These are phyloP conservation scores for Coluber constrictor DNA, from an alignment of 2,797 vertebrate genomes.

Conservation along the genomic window DNA sequence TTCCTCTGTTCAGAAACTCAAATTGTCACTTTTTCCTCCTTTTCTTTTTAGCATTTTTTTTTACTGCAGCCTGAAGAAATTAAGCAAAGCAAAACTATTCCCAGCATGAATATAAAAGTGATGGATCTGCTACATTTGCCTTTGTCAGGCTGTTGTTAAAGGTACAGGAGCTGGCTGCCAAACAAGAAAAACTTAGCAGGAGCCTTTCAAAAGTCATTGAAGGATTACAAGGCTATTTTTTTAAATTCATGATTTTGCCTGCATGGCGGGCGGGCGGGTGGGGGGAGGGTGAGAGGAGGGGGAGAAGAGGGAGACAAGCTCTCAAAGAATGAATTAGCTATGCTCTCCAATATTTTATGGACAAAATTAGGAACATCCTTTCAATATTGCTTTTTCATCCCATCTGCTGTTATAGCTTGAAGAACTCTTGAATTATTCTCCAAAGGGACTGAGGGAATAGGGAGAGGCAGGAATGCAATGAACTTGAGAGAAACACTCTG, in stretches of 20 bases:
- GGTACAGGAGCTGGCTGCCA: background rate
- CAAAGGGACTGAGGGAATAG: background rate
- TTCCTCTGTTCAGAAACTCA: background rate
- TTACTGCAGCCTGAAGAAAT: background rate
- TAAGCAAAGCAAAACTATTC: background rate
- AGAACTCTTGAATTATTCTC: background rate
- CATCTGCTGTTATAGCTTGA: background rate
- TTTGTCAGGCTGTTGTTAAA: background rate
- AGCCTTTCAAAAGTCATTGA: background rate
- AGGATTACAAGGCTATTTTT: background rate
- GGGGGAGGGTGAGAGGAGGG: too few species aligned
- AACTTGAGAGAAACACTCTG: background rate
- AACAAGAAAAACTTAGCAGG: background rate
- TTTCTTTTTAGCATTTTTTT: background rate
- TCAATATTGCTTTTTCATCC: background rate
- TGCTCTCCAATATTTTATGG: background rate
- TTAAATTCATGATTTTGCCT: background rate
- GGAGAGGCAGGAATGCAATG: background rate
- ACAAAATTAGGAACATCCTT: background rate
- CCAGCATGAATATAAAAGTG: background rate
- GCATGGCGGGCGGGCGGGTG: background rate
- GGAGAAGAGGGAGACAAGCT: background rate
- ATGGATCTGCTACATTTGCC: background rate
- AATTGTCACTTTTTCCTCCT: background rate
- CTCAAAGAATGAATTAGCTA: background rate